phyloP scores from a whole-genome alignment of 2,113 vertebrate species.

The Strix aluco region DNA sequence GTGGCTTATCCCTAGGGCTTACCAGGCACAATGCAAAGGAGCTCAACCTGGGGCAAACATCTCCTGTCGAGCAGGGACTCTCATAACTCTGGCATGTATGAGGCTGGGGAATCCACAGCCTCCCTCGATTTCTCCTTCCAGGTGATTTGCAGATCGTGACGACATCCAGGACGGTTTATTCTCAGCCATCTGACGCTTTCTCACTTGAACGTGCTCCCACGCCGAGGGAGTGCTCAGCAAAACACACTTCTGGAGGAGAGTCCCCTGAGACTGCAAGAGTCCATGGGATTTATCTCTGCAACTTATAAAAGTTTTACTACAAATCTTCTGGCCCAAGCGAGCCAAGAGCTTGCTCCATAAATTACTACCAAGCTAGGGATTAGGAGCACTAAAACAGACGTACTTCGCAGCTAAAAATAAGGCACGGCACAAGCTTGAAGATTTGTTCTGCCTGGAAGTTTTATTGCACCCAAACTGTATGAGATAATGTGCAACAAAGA shows the following conservation, averaged over 20 bases:
- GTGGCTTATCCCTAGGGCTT: background rate
- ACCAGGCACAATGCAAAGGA: background rate
- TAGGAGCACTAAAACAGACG: conserved; percentile 68
- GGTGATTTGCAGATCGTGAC: background rate
- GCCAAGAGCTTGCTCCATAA: conserved; percentile 58
- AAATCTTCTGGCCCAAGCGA: conserved; percentile 33
- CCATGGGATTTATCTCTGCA: conserved; percentile 60
- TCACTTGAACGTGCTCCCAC: background rate
- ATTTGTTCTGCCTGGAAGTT: conserved; percentile 68
- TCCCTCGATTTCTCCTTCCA: background rate
- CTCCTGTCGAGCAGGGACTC: background rate
- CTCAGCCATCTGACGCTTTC: conserved; percentile 2
- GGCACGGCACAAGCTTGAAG: conserved; percentile 53
- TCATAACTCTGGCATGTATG: background rate
- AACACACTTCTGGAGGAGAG: conserved; percentile 10
- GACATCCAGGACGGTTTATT: background rate
- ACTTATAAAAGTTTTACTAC: conserved; percentile 64
- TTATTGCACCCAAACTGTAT: conserved; percentile 67
- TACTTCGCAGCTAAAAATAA: conserved; percentile 63
- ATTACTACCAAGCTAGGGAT: conserved; percentile 66
- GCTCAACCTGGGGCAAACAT: background rate
- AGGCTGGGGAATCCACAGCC: background rate
- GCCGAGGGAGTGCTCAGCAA: background rate
- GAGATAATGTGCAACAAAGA: conserved; percentile 63
- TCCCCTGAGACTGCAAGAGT: background rate